Base-by-base conservation (phyloP, 64 coral and sea anemone species). In the Cladopsammia gracilis region DNA sequence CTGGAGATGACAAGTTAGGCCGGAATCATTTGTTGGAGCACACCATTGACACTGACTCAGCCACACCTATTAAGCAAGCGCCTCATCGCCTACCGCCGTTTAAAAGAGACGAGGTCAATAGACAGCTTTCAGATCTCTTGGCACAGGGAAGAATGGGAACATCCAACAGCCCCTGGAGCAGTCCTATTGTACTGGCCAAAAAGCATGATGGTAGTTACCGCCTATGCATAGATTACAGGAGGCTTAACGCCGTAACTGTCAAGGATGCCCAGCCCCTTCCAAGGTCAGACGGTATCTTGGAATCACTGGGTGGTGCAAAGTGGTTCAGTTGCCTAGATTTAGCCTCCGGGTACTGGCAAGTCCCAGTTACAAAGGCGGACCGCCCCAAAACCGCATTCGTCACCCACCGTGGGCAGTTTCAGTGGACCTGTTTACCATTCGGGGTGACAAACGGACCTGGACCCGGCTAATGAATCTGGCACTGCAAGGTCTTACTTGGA, bases 261-360 rank as follows among this genome's bases (percentile, higher is more conserved):
- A 91, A 83, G 16, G 89, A 92, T 77, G 90, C 70, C 23, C 90
- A 92, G 10, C 90, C 80, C n/a, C 80, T 92, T 45, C 90, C 79
- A 16, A 59, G 90, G 59, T 11, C 46, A 18, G 90, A 92, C 43
- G 90, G 86, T 48, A 64, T 85, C 23, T 48, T 86, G 5, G 79
- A 92, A 52, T 69, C 71, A 13, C 14, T 92, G 52, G 79, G 10
- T 65, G 90, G 70, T 6, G 79, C 57, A 11, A 52, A 85, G 3
- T 86, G 44, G 70, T 77, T 92, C n/a, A 73, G 69, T 0, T 66
- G 70, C 23, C 71, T 92, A 7, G 71, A 86, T 24, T 43, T 92
- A 12, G 48, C 62, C 24, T 92, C 81, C 0, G 57, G 80, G 4
- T 86, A 93, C 57, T 81, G 64, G 74, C 92, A 93, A 14, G n/a